Conservation (phyloP, 2,888 invertebrate species). For the Cerastis leucographa region DNA sequence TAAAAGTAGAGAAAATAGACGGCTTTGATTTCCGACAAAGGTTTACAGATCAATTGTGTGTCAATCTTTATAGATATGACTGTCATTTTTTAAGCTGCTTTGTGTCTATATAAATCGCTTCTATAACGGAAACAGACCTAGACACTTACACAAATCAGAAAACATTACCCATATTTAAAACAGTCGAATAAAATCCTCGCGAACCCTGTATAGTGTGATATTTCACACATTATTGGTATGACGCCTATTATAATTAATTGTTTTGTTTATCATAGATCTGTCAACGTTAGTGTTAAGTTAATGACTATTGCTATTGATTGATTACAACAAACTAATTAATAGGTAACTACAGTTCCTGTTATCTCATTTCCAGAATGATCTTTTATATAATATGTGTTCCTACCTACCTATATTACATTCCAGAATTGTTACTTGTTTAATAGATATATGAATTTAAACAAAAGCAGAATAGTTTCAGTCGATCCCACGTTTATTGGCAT, state of each 20-base stretch:
- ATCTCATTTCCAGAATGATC: not conserved
- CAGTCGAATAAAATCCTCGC: not conserved
- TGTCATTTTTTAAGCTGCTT: not conserved
- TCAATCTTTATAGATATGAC: conserved; percentile 19
- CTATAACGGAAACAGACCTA: not conserved
- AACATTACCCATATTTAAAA: not conserved
- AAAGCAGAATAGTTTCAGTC: not conserved
- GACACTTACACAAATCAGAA: not conserved
- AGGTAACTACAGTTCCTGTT: not conserved
- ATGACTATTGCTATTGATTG: conserved; percentile 23
- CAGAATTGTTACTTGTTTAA: not conserved
- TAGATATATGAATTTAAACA: conserved; percentile 8
- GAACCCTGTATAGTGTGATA: not conserved
- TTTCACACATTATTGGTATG: not conserved
- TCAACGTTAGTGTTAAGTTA: conserved; percentile 1
- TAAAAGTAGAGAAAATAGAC: conserved; percentile 9
- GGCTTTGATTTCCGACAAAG: not conserved
- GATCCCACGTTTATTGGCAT: conserved; percentile 15
- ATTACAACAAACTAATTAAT: not conserved
- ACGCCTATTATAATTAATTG: conserved; percentile 31
- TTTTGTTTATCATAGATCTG: conserved; percentile 26
- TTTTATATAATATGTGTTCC: not conserved
- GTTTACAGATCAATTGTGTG: conserved; percentile 2
- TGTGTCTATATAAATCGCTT: not conserved
- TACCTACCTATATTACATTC: not conserved